phyloP scores from a whole-genome alignment of 2,888 invertebrate species.

The Ochropacha duplaris region DNA sequence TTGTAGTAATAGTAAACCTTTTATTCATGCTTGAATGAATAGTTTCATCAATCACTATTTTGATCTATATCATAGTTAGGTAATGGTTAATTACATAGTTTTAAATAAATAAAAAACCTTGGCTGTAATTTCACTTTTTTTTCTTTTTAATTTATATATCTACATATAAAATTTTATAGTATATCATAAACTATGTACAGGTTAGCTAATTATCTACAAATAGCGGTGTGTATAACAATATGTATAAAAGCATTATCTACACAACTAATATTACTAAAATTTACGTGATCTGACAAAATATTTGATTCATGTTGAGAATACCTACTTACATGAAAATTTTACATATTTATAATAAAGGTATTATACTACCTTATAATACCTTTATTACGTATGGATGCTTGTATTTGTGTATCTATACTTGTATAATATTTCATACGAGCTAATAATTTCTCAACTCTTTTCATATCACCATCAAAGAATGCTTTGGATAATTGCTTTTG shows the following conservation, averaged over 20 bases:
- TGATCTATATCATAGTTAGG: no score
- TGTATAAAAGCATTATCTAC: background rate
- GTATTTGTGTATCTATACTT: conserved; percentile 91
- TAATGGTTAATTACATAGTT: no score
- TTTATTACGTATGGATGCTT: conserved; percentile 82
- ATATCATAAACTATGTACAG: no score
- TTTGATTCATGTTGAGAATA: background rate
- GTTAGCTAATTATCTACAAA: no score
- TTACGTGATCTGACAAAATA: background rate
- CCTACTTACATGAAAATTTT: background rate
- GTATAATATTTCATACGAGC: conserved; percentile 92
- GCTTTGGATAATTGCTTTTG: conserved; percentile 83
- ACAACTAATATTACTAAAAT: background rate
- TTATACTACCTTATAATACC: conserved; percentile 68
- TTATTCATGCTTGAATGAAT: no score
- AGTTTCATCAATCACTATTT: no score
- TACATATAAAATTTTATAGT: no score
- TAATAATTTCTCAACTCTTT: conserved; percentile 85
- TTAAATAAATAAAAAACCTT: background rate
- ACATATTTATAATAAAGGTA: conserved; percentile 7
- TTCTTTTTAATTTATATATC: no score
- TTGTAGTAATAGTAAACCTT: no score
- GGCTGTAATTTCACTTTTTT: no score
- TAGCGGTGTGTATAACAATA: no score
- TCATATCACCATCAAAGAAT: conserved; percentile 85